phyloP scores from a whole-genome alignment of 1,140 invertebrate species.

The Teleopsis dalmanni region DNA sequence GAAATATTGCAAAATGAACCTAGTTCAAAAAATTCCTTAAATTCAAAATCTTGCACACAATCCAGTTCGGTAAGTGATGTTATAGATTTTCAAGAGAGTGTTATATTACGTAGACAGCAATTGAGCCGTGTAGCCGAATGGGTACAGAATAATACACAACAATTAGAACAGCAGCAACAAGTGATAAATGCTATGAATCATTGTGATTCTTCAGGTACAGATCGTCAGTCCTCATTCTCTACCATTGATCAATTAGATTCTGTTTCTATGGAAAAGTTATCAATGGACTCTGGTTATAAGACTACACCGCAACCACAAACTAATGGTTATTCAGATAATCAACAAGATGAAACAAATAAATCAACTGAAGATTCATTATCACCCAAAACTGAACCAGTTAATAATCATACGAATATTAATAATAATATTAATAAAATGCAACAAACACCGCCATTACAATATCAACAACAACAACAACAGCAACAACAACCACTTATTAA shows the following conservation, averaged over 20 bases:
- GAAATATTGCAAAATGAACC: constrained; percentile 10
- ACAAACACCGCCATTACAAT: background rate
- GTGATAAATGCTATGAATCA: constrained; percentile 16
- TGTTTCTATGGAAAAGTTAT: constrained; percentile 39
- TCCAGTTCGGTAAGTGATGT: constrained; percentile 35
- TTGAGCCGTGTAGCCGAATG: constrained; percentile 60
- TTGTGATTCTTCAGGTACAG: constrained; percentile 28
- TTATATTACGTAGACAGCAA: constrained; percentile 51
- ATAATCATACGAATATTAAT: constrained; percentile 16
- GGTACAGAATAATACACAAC: constrained; percentile 53
- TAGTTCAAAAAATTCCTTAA: constrained; percentile 29
- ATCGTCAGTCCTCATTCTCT: constrained; percentile 34
- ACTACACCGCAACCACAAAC: constrained; percentile 33
- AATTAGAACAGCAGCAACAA: constrained; percentile 29
- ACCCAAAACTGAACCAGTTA: constrained; percentile 33
- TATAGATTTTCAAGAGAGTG: constrained; percentile 40
- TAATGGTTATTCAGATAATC: constrained; percentile 28
- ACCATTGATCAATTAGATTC: constrained; percentile 38
- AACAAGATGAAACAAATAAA: constrained; percentile 20
- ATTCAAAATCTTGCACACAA: constrained; percentile 22
- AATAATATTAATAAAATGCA: background rate
- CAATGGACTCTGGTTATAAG: constrained; percentile 41
- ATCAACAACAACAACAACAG: background rate
- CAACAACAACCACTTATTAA: constrained; percentile 10
- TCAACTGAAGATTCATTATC: constrained; percentile 22